These are phyloP conservation scores for Megaceryle maxima DNA, from an alignment of 2,113 vertebrate genomes.

Conservation along the genomic window DNA sequence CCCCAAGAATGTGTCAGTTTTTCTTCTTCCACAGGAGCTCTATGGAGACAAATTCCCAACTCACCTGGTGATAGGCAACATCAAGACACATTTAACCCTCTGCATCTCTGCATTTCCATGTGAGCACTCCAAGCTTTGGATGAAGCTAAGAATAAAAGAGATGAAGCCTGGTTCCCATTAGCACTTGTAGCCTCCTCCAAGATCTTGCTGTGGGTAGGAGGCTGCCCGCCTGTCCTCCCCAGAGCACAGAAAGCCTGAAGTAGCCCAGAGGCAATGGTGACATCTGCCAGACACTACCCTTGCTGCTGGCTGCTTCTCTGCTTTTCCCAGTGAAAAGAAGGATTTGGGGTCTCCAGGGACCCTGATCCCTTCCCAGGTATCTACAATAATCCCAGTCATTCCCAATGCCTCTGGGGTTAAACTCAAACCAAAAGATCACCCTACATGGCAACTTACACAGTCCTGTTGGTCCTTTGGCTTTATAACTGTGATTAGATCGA, in stretches of 20 bases:
- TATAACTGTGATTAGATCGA: conserved; percentile 22
- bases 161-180: not conserved
- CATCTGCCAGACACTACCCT: not conserved
- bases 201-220: not conserved
- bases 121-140: not conserved
- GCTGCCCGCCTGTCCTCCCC: not conserved
- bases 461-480: not conserved
- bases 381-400: not conserved
- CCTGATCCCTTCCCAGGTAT: not conserved
- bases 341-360: not conserved
- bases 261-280: not conserved
- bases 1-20: not conserved
- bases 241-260: not conserved
- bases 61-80: not conserved
- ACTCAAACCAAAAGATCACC: not conserved
- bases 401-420: not conserved
- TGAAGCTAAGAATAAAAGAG: not conserved
- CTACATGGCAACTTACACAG: not conserved
- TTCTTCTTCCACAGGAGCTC: not conserved
- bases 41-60: not conserved
- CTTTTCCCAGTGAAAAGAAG: not conserved
- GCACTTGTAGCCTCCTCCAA: not conserved
- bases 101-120: not conserved
- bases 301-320: not conserved
- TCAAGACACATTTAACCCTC: fast-evolving